A percentile compares a stretch with the other conserved stretches of the same genome.
Conservation (phyloP, 2,113 vertebrate species). For the Pandion haliaetus region DNA sequence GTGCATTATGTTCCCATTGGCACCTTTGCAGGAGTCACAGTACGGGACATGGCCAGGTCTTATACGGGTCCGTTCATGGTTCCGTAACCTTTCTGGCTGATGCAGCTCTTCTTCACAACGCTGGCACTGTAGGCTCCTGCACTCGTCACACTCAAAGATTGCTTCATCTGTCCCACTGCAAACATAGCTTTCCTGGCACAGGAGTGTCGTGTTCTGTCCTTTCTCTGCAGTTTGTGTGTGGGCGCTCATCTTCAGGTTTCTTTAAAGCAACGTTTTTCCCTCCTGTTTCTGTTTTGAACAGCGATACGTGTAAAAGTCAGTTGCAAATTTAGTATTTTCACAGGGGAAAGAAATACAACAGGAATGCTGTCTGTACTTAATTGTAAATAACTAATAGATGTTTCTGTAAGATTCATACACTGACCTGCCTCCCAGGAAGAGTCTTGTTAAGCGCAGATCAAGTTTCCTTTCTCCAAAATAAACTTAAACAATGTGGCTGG, state of each 20-base stretch:
- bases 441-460: slow-evolving; percentile 11
- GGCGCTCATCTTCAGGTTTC: slow-evolving; percentile 82
- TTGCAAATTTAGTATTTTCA: background rate
- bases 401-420: background rate
- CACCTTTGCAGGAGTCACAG: slow-evolving; percentile 92
- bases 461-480: background rate
- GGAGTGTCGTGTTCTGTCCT: slow-evolving; percentile 75
- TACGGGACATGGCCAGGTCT: slow-evolving; percentile 86
- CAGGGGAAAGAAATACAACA: background rate
- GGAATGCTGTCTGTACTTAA: background rate
- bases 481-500: background rate
- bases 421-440: background rate
- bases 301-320: background rate
- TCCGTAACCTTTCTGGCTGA: slow-evolving; percentile 86
- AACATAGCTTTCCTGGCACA: slow-evolving; percentile 96
- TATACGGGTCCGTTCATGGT: slow-evolving; percentile 92
- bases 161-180: slow-evolving; percentile 92
- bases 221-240: slow-evolving; percentile 83
- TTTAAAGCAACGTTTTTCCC: background rate
- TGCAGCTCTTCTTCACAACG: slow-evolving; percentile 94
- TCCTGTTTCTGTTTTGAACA: slow-evolving; percentile 4
- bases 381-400: background rate
- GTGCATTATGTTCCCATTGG: slow-evolving; percentile 71
- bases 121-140: slow-evolving; percentile 90
- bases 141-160: slow-evolving; percentile 93